These are phyloP conservation scores for Nomada goodeniana DNA, from an alignment of 2,888 invertebrate genomes.

Conservation along the genomic window DNA sequence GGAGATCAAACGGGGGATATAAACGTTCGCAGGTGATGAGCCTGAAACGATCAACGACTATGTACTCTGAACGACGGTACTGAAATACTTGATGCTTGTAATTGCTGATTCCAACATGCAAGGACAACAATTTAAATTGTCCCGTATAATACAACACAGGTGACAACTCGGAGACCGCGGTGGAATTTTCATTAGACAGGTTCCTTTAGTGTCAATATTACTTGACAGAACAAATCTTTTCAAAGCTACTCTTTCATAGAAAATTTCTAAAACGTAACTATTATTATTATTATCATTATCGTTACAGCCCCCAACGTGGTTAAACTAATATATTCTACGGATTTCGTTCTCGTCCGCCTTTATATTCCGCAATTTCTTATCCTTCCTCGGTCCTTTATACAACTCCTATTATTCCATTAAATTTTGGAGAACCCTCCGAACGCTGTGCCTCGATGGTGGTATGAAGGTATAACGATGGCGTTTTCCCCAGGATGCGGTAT, in stretches of 20 bases:
- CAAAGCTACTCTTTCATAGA: too few relatives aligned
- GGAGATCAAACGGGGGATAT: conserved; percentile 12
- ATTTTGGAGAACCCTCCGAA: background rate
- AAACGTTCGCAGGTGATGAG: background rate
- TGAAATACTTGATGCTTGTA: background rate
- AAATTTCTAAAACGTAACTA: too few relatives aligned
- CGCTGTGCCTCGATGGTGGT: background rate
- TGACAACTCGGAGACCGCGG: background rate
- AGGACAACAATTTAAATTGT: background rate
- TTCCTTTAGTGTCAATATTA: too few relatives aligned
- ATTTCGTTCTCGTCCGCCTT: too few relatives aligned
- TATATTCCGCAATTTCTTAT: background rate
- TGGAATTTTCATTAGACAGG: background rate
- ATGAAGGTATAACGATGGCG: background rate
- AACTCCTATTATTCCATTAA: too few relatives aligned
- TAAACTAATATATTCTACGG: too few relatives aligned
- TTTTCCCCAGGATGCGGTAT: background rate
- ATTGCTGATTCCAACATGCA: background rate
- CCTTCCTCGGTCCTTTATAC: too few relatives aligned
- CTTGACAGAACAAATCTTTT: too few relatives aligned
- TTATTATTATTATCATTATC: too few relatives aligned
- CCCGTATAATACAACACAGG: too few relatives aligned
- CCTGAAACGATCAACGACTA: background rate
- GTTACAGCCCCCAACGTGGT: too few relatives aligned
- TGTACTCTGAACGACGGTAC: background rate